A percentile compares a stretch with the other conserved stretches of the same genome.
These are phyloP conservation scores for Myotis yumanensis DNA, from an alignment of 2,113 vertebrate genomes.

Conservation along the genomic window DNA sequence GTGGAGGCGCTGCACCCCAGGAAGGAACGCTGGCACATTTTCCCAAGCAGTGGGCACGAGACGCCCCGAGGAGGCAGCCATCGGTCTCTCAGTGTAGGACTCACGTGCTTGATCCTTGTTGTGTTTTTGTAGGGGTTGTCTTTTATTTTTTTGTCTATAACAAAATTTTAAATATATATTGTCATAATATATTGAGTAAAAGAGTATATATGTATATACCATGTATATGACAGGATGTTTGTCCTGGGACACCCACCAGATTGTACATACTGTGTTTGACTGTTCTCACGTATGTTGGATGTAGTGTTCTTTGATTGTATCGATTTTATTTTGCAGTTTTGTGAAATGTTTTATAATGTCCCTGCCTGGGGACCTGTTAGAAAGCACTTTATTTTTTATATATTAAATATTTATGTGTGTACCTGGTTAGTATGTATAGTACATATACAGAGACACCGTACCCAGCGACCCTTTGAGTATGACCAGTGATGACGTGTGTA, in stretches of 20 bases:
- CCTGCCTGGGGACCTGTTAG: conserved; percentile 88
- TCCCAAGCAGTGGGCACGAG: conserved; percentile 79
- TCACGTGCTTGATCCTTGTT: conserved; percentile 79
- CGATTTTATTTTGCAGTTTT: conserved; percentile 83
- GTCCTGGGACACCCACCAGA: conserved; percentile 78
- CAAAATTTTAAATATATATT: conserved; percentile 87
- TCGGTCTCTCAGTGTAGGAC: conserved; percentile 73
- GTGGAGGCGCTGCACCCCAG: conserved; percentile 93
- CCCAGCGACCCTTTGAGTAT: not conserved
- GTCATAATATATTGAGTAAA: conserved; percentile 90
- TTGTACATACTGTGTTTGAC: conserved; percentile 83
- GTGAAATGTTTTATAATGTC: conserved; percentile 88
- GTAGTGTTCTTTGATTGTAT: conserved; percentile 83
- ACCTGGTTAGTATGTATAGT: conserved; percentile 79
- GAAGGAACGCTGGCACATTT: conserved; percentile 93
- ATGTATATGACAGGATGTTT: conserved; percentile 86
- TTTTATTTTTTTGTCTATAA: conserved; percentile 71
- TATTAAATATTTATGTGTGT: conserved; percentile 88
- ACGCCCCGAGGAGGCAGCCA: not conserved
- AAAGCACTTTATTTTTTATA: conserved; percentile 98
- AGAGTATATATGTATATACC: conserved; percentile 90
- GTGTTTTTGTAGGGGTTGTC: conserved; percentile 83
- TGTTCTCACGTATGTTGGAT: conserved; percentile 87
- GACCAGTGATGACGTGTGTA: not conserved
- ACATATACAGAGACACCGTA: conserved; percentile 58